These are phyloP conservation scores for Dicycla oo DNA, from an alignment of 2,888 invertebrate species.

Conservation along the genomic window DNA sequence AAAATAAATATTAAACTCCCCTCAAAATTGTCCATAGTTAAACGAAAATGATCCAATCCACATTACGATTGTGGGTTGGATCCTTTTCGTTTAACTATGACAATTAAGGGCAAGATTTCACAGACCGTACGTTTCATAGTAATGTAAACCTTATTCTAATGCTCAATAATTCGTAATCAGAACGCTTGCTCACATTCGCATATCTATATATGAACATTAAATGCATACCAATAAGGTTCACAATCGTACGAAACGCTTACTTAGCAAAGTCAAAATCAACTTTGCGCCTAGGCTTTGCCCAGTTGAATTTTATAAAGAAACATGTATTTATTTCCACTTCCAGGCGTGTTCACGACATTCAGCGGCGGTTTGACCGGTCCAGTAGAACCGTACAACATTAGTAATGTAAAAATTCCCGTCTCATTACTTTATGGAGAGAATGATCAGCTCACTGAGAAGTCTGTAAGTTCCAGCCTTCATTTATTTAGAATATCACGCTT, in stretches of 20 bases:
- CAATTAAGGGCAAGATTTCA: background rate
- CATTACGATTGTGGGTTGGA: too few species aligned
- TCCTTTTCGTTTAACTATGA: too few species aligned
- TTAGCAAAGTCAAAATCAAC: background rate
- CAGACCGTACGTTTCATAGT: background rate
- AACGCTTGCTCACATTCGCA: too few species aligned
- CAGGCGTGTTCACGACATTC: conserved; percentile 91
- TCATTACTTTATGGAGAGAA: conserved; percentile 91
- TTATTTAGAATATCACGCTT: too few species aligned
- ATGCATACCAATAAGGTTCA: too few species aligned
- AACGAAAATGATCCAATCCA: too few species aligned
- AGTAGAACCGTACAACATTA: conserved; percentile 90
- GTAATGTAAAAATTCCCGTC: conserved; percentile 91
- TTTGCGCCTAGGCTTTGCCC: background rate
- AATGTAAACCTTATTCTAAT: background rate
- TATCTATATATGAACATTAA: too few species aligned
- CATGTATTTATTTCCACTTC: conserved; percentile 45
- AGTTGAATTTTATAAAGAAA: background rate
- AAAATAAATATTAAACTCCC: background rate
- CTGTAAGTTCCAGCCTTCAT: conserved; percentile 77
- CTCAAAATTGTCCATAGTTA: too few species aligned
- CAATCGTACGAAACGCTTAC: background rate
- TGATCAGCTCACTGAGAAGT: conserved; percentile 91
- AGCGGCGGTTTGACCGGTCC: conserved; percentile 87
- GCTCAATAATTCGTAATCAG: too few species aligned